Evolutionary conservation across 2,888 invertebrate species (phyloP), one percentile per base, ranked within the genome.

Genomic region (Cecidostiba fungosa): DNA sequence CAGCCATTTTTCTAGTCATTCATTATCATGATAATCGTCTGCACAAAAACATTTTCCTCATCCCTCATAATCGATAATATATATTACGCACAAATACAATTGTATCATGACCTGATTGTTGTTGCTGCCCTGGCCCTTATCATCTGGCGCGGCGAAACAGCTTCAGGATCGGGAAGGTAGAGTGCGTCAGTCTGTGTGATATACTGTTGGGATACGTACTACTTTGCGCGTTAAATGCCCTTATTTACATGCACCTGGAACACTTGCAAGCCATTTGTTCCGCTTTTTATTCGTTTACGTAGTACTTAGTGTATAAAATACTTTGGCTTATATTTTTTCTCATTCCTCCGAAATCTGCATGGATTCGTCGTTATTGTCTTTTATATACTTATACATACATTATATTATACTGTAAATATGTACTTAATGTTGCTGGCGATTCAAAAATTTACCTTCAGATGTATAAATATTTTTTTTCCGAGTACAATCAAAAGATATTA

Each of bases 151-250:
- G 72, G 32, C 23, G 77, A 88, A 88, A 90, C 94, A 95, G 95
- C 94, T 95, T 95, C 94, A 95, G 95, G 95, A 96, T 96, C 94
- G 96, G 96, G 95, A 96, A 97, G 96, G 96, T 97, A 96, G 96
- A 96, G 95, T 96, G 96, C 95, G 95, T 93, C 91, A 93, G 91
- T 91, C 89, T 92, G 87, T 93, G 93, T 93, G 93, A 93, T 90
- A 91, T 93, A 90, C 87, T 93, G 85, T 91, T 93, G 91, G 93
- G 93, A 92, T 93, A 91, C 89, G 88, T 93, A 89, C 91, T 93
- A 87, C 91, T 93, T 87, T 93, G 90, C 91, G 92, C 92, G 88
- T 91, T 93, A 87, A 92, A 93, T 87, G 89, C 92, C 85, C 88
- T 93, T 85, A 91, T 93, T 92, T 91, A 92, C 87, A 87, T 92